These are phyloP conservation scores for Achroia grisella DNA, from an alignment of 1,140 invertebrate species.

Conservation along the genomic window DNA sequence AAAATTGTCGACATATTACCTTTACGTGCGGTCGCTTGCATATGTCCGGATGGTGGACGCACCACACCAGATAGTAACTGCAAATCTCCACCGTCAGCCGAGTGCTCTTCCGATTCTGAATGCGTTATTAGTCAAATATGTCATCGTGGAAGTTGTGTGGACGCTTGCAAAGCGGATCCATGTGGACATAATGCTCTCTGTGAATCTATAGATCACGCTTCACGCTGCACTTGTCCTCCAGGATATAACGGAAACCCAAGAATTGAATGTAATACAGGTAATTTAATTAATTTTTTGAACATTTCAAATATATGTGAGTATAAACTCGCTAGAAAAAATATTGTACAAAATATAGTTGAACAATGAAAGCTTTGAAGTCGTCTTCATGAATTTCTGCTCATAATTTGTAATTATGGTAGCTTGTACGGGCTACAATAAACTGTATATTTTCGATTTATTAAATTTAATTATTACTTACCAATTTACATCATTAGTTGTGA, in stretches of 20 bases:
- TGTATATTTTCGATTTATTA: background rate
- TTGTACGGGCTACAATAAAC: no score
- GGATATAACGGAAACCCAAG: slow-evolving; percentile 89
- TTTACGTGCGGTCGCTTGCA: slow-evolving; percentile 85
- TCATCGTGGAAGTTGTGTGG: slow-evolving; percentile 82
- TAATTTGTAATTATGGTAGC: no score
- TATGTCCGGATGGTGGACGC: slow-evolving; percentile 79
- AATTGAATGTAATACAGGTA: slow-evolving; percentile 83
- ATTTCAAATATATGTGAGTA: no score
- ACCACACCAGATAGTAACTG: slow-evolving; percentile 76
- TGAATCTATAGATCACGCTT: slow-evolving; percentile 81
- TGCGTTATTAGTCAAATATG: slow-evolving; percentile 84
- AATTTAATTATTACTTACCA: background rate
- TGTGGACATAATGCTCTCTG: slow-evolving; percentile 92
- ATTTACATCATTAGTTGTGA: no score
- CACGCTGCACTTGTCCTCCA: slow-evolving; percentile 84
- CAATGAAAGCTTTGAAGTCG: no score
- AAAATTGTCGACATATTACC: slow-evolving; percentile 85
- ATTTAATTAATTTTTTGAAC: no score
- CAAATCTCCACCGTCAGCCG: slow-evolving; percentile 62
- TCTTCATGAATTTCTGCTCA: no score
- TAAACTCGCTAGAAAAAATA: no score
- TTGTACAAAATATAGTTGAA: no score
- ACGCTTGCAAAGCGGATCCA: slow-evolving; percentile 83
- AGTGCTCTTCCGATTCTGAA: slow-evolving; percentile 83